These are phyloP conservation scores for Thelaira solivaga DNA, from an alignment of 2,888 invertebrate genomes.

Conservation along the genomic window DNA sequence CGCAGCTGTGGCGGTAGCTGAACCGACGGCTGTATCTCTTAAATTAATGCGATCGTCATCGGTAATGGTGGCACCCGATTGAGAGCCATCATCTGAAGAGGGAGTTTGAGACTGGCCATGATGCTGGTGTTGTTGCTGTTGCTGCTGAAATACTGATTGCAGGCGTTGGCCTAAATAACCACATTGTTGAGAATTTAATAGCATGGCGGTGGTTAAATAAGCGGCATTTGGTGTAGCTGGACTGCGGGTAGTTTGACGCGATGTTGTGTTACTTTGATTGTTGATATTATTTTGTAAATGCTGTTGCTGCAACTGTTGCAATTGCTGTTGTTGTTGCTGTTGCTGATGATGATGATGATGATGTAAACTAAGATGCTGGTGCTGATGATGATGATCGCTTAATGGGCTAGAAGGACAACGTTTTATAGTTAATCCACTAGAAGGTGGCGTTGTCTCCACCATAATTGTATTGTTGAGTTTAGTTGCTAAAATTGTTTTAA, in stretches of 20 bases:
- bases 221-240: slow-evolving; percentile 69
- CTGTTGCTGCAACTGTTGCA: slow-evolving; percentile 55
- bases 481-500: neutral
- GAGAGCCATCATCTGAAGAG: slow-evolving; percentile 73
- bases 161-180: slow-evolving; percentile 76
- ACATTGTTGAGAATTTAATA: slow-evolving; percentile 76
- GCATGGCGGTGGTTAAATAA: slow-evolving; percentile 77
- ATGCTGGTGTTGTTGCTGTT: slow-evolving; percentile 69
- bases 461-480: slow-evolving; percentile 64
- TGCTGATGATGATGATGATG: slow-evolving; percentile 66
- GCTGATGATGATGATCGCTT: slow-evolving; percentile 65
- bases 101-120: slow-evolving; percentile 71
- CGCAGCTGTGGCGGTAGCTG: slow-evolving; percentile 73
- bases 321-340: slow-evolving; percentile 58
- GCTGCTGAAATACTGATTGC: slow-evolving; percentile 74
- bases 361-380: slow-evolving; percentile 66
- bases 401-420: slow-evolving; percentile 70
- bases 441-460: slow-evolving; percentile 73
- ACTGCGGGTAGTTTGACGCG: slow-evolving; percentile 59
- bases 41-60: slow-evolving; percentile 70
- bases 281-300: slow-evolving; percentile 63
- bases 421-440: slow-evolving; percentile 71
- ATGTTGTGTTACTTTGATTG: slow-evolving; percentile 50
- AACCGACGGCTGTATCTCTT: slow-evolving; percentile 39
- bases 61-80: slow-evolving; percentile 72